A percentile compares a stretch with the other conserved stretches of the same genome.
phyloP scores from a whole-genome alignment of 2,113 vertebrate species.

The Chrysemys picta region DNA sequence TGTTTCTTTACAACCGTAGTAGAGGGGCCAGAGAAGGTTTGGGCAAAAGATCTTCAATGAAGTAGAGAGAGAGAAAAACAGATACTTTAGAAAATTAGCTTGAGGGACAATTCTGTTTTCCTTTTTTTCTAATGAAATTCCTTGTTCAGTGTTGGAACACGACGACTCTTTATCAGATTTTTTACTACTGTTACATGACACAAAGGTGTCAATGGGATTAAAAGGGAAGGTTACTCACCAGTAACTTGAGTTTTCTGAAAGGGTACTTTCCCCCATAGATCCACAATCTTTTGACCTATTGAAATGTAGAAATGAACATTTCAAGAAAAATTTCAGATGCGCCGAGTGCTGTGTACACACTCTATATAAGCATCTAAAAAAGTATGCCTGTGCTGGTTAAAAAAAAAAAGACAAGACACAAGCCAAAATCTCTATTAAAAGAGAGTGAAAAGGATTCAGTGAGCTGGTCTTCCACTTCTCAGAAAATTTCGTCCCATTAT shows the following conservation, averaged over 20 bases:
- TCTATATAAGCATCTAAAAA: neutral
- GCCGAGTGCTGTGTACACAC: neutral
- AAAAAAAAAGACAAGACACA: neutral
- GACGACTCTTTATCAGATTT: neutral
- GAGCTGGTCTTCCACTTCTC: neutral
- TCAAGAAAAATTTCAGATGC: neutral
- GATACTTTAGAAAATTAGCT: neutral
- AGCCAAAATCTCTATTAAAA: neutral
- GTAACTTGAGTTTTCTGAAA: neutral
- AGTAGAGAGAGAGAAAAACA: constrained; percentile 8
- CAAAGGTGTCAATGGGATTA: neutral
- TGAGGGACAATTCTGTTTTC: neutral
- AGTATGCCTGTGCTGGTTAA: neutral
- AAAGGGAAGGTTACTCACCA: constrained; percentile 31
- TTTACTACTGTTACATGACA: neutral
- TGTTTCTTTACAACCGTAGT: neutral
- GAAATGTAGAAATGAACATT: constrained; percentile 44
- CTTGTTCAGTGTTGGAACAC: neutral
- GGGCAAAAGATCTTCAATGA: neutral
- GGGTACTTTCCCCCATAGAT: neutral
- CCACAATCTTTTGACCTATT: constrained; percentile 32
- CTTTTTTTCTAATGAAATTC: neutral
- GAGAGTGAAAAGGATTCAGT: neutral
- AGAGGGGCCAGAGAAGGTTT: neutral
- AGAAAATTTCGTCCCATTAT: neutral